Base-by-base conservation (phyloP, 2,888 invertebrate genomes). In the Microdon myrmicae region DNA sequence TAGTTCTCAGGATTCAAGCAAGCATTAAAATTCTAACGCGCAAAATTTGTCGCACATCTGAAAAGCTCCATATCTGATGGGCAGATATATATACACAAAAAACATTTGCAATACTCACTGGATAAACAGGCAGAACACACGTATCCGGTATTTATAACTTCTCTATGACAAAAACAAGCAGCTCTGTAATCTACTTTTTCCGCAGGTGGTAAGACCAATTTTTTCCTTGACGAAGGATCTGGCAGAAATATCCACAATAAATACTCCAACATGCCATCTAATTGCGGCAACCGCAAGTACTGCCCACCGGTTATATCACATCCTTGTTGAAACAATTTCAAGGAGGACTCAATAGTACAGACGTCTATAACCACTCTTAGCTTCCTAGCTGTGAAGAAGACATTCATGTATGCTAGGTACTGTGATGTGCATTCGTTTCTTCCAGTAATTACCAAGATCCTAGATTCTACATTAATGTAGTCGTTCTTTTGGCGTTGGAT, bases 391-490 rank as follows among this genome's bases (percentile, higher is more conserved):
- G 97, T 94, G 74, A 98, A 97, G 78, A 98, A 96, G 2, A 94
- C 92, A 77, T 98, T 98, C 96, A 98, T 98, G 72, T 96, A 95
- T 75, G 94, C 95, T 88, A 98, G 96, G 73, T 99, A 98, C 75
- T 98, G 97, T 0, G 92, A 91, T 0, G 94, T 92, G 3, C 92
- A 92, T 76, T 94, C 94, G 20, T 90, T 88, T 76, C 95, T 92
- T 8, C 94, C 94, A 0, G 96, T 94, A 1, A 97, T 85, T 0
- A 94, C 87, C 37, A 95, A 80, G 48, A 95, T 88, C 44, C 95
- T 85, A 3, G 90, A 86, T 74, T 89, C 87, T 73, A 92, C 81
- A 72, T 86, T 86, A 3, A 86, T 79, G 0, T 88, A 88, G 0
- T 87, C 83, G 0, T 84, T 70, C 29, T 86, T 83, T 58, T 85